Evolutionary conservation across 2,113 vertebrate species (phyloP).

Genomic region (human (Homo sapiens)): GRCh38 chr9:126041001-126041500

Average conservation of each 20-base stretch:
- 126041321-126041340: background rate
- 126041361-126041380: background rate
- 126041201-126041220: background rate
- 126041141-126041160: background rate
- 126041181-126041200: rapidly evolving
- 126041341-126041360: background rate
- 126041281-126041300: background rate
- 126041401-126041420: background rate
- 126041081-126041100: background rate
- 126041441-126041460: no score
- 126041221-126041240: rapidly evolving
- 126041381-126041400: background rate
- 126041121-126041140: rapidly evolving
- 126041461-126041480: background rate
- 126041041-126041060: rapidly evolving
- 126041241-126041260: background rate
- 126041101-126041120: background rate
- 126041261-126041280: background rate
- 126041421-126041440: background rate
- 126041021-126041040: background rate
- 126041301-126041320: background rate
- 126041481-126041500: background rate
- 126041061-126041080: background rate
- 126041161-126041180: background rate
- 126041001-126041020: background rate